Evolutionary conservation across 2,888 invertebrate species (phyloP).

Genomic region (Molanna angustata): DNA sequence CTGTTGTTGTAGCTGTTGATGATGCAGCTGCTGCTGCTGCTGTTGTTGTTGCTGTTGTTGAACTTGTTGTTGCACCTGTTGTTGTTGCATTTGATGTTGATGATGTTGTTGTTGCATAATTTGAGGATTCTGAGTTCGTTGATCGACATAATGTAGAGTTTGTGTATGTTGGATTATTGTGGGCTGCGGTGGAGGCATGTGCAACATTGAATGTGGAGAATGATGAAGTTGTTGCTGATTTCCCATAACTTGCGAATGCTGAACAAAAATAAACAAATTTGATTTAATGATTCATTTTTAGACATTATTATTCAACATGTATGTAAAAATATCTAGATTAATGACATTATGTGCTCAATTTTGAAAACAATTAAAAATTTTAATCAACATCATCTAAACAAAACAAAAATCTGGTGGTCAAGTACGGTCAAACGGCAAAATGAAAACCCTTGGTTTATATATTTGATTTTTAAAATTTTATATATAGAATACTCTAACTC

Average conservation of each 20-base stretch:
- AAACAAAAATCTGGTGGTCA: too few species aligned
- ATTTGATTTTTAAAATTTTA: too few species aligned
- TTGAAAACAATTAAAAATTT: too few species aligned
- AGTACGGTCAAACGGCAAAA: too few species aligned
- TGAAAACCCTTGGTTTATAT: too few species aligned
- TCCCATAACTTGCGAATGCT: constrained; percentile 34
- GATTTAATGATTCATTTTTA: too few species aligned
- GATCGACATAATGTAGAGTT: constrained; percentile 31
- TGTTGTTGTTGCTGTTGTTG: constrained; percentile 16
- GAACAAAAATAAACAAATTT: constrained; percentile 28
- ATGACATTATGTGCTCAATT: too few species aligned
- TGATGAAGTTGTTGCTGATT: constrained; percentile 22
- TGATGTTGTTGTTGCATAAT: constrained; percentile 37
- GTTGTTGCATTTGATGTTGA: constrained; percentile 33
- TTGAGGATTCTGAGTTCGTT: constrained; percentile 26
- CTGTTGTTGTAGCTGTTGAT: constrained; percentile 25
- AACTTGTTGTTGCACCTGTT: constrained; percentile 31
- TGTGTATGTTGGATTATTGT: constrained; percentile 26
- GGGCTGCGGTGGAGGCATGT: constrained; percentile 32
- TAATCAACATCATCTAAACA: too few species aligned
- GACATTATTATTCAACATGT: too few species aligned
- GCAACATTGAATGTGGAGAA: constrained; percentile 28
- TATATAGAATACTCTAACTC: too few species aligned
- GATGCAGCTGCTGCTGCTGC: constrained; percentile 45
- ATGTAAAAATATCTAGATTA: too few species aligned